These are phyloP conservation scores for Cydia pomonella DNA, from an alignment of 1,140 invertebrate genomes.

Conservation along the genomic window DNA sequence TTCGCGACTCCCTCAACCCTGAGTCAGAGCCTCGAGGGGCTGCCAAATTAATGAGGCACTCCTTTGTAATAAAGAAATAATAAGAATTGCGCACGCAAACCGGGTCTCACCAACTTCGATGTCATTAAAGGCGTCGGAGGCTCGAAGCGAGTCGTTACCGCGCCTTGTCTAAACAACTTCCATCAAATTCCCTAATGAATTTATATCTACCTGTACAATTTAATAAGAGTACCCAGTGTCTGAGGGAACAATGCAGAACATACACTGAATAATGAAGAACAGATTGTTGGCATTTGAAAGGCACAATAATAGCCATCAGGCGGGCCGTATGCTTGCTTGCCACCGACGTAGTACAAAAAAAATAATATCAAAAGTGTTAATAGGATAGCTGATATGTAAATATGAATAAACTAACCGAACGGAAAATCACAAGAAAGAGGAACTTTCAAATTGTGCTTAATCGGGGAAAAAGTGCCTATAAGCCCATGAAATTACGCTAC, in stretches of 20 bases:
- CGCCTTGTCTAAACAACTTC: constrained; percentile 71
- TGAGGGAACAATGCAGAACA: constrained; percentile 24
- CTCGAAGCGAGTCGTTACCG: constrained; percentile 69
- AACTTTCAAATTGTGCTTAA: no score
- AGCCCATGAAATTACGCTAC: no score
- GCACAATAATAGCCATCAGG: no score
- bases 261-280: constrained; percentile 28
- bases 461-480: no score
- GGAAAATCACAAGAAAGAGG: no score
- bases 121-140: constrained; percentile 75
- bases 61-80: constrained; percentile 81
- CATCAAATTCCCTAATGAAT: constrained; percentile 59
- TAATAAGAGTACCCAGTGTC: constrained; percentile 31
- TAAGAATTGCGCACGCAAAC: constrained; percentile 78
- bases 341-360: no score
- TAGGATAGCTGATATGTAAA: neutral
- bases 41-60: constrained; percentile 80
- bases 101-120: constrained; percentile 64
- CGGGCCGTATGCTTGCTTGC: no score
- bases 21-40: constrained; percentile 55
- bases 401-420: no score
- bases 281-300: constrained; percentile 4
- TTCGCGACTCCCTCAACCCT: constrained; percentile 72
- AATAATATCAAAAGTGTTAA: no score
- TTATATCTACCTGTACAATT: constrained; percentile 36